phyloP scores from a whole-genome alignment of 2,888 invertebrate genomes.

The Epinotia demarniana region DNA sequence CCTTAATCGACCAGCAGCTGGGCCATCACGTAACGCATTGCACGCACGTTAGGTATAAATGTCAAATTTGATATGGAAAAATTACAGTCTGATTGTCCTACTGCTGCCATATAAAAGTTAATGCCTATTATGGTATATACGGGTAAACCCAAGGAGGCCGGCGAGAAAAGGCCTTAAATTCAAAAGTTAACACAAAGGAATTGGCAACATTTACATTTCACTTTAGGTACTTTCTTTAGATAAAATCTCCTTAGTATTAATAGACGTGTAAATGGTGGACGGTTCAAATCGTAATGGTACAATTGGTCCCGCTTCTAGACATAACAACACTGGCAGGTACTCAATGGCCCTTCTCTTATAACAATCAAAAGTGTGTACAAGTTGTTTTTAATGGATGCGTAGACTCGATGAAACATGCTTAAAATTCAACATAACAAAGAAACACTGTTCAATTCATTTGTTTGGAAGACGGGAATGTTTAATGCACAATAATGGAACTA shows the following conservation, averaged over 20 bases:
- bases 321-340: no score
- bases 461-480: conserved; percentile 4
- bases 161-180: conserved; percentile 1
- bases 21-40: no score
- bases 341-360: no score
- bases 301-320: no score
- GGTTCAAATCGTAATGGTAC: no score
- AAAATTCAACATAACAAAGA: neutral
- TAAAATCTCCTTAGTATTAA: neutral
- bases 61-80: no score
- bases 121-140: conserved; percentile 26
- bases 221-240: conserved; percentile 1
- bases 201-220: conserved; percentile 26
- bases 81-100: neutral
- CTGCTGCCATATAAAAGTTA: conserved; percentile 31
- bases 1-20: no score
- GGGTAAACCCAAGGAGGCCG: conserved; percentile 22
- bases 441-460: neutral
- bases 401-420: neutral
- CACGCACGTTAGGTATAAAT: no score
- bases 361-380: no score
- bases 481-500: conserved; percentile 25
- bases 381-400: neutral
- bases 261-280: no score
- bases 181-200: conserved; percentile 22